Evolutionary conservation across 2,797 vertebrate genomes (phyloP).

Genomic region (Poecilia velifera): DNA sequence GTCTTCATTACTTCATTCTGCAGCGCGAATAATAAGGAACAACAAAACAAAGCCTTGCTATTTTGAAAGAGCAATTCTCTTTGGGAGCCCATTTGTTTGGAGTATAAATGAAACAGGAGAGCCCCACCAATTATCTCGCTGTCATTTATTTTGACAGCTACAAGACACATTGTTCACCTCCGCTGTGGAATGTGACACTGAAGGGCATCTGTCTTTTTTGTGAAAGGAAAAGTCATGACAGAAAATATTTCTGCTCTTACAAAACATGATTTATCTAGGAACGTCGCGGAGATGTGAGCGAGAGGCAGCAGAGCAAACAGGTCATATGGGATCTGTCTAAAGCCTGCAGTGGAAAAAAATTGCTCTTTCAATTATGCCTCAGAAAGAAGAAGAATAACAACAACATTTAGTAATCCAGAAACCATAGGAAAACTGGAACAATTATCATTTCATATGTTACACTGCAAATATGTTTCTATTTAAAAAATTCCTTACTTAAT

Average conservation of each 20-base stretch:
- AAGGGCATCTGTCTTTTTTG: constrained; percentile 76
- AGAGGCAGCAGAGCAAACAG: constrained; percentile 75
- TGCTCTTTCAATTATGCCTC: constrained; percentile 62
- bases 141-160: constrained; percentile 75
- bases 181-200: constrained; percentile 62
- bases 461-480: constrained; percentile 3
- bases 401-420: constrained; percentile 53
- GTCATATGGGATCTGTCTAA: constrained; percentile 78
- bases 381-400: constrained; percentile 16
- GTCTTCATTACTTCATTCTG: constrained; percentile 71
- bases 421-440: constrained; percentile 3
- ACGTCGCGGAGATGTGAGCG: constrained; percentile 71
- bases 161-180: constrained; percentile 73
- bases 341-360: constrained; percentile 55
- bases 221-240: constrained; percentile 70
- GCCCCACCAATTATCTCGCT: constrained; percentile 75
- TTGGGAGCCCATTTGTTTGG: constrained; percentile 67
- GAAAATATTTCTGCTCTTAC: constrained; percentile 73
- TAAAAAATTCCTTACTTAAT: constrained; percentile 13
- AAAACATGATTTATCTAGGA: constrained; percentile 80
- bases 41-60: constrained; percentile 76
- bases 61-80: constrained; percentile 55
- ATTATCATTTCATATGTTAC: not conserved
- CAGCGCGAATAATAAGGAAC: constrained; percentile 64
- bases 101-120: constrained; percentile 62